Conservation (phyloP, 2,888 invertebrate species). For the Aphrophora alni region DNA sequence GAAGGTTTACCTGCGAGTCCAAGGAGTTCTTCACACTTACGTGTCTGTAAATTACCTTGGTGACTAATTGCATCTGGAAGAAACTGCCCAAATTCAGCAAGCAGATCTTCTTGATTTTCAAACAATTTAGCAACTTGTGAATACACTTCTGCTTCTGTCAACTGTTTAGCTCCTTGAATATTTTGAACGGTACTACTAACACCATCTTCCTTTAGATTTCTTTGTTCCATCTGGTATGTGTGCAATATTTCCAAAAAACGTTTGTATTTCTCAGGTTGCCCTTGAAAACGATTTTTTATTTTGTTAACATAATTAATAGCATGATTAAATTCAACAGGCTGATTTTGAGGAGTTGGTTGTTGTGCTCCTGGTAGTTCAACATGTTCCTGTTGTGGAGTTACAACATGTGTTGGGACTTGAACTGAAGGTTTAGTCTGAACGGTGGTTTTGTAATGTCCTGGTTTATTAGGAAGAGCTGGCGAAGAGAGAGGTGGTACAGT, state of each 20-base stretch:
- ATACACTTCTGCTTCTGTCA: slow-evolving; percentile 97
- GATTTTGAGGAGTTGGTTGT: slow-evolving; percentile 59
- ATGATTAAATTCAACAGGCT: slow-evolving; percentile 98
- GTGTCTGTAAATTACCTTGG: slow-evolving; percentile 30
- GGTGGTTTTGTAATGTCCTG: neutral
- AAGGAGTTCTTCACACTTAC: slow-evolving; percentile 16
- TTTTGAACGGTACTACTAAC: neutral
- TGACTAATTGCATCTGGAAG: slow-evolving; percentile 91
- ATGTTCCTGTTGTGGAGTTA: neutral
- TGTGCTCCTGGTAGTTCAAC: neutral
- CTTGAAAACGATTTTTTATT: slow-evolving; percentile 83
- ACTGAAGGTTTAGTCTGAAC: neutral
- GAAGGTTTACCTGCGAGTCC: slow-evolving; percentile 28
- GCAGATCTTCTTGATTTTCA: slow-evolving; percentile 94
- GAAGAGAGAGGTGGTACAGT: neutral
- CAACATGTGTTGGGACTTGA: neutral
- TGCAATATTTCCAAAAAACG: slow-evolving; percentile 96
- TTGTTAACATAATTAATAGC: slow-evolving; percentile 99
- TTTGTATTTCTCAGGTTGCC: slow-evolving; percentile 98
- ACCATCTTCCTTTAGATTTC: neutral
- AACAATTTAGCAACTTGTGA: slow-evolving; percentile 91
- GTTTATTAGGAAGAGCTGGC: neutral
- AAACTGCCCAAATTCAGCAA: slow-evolving; percentile 98
- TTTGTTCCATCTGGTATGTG: slow-evolving; percentile 80
- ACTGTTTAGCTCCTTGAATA: slow-evolving; percentile 68